Conservation (phyloP, 2,888 invertebrate species). For the Pseudanteris insignis region DNA sequence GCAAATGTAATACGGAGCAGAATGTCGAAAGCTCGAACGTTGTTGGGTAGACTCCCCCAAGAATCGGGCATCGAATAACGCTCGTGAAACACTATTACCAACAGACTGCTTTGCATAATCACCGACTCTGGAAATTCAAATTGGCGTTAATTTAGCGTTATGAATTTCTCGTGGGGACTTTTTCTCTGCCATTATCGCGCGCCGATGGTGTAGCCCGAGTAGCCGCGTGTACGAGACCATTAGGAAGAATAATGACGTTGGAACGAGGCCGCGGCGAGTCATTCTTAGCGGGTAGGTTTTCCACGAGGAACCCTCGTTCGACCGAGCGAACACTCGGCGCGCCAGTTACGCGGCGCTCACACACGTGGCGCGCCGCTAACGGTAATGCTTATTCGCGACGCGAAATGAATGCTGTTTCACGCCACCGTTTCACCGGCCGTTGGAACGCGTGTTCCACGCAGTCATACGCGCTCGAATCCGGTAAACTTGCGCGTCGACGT, state of each 20-base stretch:
- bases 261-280: background rate
- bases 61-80: conserved; percentile 5
- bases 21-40: background rate
- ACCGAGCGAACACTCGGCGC: background rate
- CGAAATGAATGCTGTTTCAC: conserved; percentile 5
- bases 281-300: background rate
- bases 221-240: conserved; percentile 2
- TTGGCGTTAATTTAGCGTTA: conserved; percentile 26
- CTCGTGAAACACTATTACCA: conserved; percentile 5
- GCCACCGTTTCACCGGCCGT: conserved; percentile 5
- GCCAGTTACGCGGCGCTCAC: background rate
- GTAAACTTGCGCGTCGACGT: conserved; percentile 6
- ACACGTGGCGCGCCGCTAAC: conserved; percentile 10
- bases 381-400: conserved; percentile 12
- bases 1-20: background rate
- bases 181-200: conserved; percentile 1
- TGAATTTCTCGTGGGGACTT: conserved; percentile 6
- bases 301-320: background rate
- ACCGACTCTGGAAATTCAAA: conserved; percentile 8
- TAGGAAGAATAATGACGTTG: conserved; percentile 13
- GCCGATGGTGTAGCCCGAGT: background rate
- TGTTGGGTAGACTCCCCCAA: background rate
- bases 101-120: conserved; percentile 23
- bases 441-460: conserved; percentile 7
- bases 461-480: conserved; percentile 7